Conservation (phyloP, 2,113 vertebrate species). For the Pristiophorus japonicus region DNA sequence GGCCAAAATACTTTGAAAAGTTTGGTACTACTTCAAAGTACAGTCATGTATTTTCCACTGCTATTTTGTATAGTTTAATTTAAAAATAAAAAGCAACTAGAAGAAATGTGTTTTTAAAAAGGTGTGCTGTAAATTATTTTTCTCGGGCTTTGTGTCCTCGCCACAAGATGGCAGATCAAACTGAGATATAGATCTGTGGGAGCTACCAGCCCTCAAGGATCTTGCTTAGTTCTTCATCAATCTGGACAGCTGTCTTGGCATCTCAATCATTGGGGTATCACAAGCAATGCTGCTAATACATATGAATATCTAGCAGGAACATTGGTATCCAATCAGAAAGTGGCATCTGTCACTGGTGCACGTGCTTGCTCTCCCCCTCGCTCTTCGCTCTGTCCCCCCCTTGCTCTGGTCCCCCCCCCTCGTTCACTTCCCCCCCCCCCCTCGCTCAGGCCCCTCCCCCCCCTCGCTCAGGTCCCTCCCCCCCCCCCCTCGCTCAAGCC, state of each 20-base stretch:
- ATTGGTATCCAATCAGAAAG: not conserved
- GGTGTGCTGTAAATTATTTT: not conserved
- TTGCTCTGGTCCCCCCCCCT: too few relatives aligned
- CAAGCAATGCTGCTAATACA: not conserved
- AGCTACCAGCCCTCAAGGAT: not conserved
- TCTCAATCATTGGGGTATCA: not conserved
- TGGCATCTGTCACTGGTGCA: not conserved
- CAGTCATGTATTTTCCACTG: not conserved
- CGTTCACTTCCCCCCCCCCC: too few relatives aligned
- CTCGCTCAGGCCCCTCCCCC: too few relatives aligned
- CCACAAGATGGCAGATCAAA: too few relatives aligned
- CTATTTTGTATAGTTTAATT: not conserved
- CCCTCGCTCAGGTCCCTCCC: too few relatives aligned
- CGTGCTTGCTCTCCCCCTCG: too few relatives aligned
- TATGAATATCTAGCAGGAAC: not conserved
- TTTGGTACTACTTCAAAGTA: not conserved
- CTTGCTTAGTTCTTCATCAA: not conserved
- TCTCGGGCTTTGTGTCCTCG: not conserved
- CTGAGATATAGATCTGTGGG: too few relatives aligned
- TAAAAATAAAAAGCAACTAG: not conserved
- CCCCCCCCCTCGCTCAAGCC: too few relatives aligned
- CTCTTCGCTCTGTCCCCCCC: too few relatives aligned
- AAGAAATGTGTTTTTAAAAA: not conserved
- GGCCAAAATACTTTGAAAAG: not conserved
- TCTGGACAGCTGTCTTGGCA: not conserved